Evolutionary conservation across 2,888 invertebrate genomes (phyloP).

Genomic region (Dorcus parallelipipedus): DNA sequence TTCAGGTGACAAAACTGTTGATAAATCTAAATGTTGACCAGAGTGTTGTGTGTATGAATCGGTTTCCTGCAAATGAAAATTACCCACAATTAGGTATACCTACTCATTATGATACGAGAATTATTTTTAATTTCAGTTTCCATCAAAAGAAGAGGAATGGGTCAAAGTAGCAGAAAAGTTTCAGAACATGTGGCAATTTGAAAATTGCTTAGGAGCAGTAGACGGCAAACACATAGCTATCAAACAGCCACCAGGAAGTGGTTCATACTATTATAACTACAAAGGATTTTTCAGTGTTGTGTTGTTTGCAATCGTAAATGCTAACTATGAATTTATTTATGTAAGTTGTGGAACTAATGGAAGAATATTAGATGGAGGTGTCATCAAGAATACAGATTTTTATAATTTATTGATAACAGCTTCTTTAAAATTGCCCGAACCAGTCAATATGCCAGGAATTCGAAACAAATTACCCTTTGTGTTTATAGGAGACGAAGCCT

Average conservation of each 20-base stretch:
- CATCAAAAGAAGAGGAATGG: conserved; percentile 14
- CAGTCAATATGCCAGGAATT: conserved; percentile 2
- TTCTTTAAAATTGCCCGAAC: conserved; percentile 4
- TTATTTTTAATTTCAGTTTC: conserved; percentile 8
- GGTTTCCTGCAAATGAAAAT: background rate
- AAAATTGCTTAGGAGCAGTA: conserved; percentile 24
- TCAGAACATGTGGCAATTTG: conserved; percentile 22
- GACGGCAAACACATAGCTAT: conserved; percentile 27
- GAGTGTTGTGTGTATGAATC: background rate
- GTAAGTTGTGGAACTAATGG: conserved; percentile 28
- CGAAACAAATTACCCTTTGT: conserved; percentile 3
- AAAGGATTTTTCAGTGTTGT: conserved; percentile 24
- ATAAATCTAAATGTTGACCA: background rate
- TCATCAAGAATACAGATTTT: conserved; percentile 22
- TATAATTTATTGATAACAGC: conserved; percentile 5
- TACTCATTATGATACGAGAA: background rate
- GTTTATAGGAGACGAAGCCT: conserved; percentile 7
- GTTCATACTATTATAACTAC: conserved; percentile 24
- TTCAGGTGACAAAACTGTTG: background rate
- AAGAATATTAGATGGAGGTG: conserved; percentile 29
- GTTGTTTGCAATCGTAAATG: conserved; percentile 23
- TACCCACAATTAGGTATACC: background rate
- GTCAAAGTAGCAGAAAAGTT: conserved; percentile 18
- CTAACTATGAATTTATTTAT: conserved; percentile 27
- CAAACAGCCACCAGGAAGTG: conserved; percentile 20